Base-by-base conservation (phyloP, 2,797 vertebrate species). In the Stomatorhinus walkeri region DNA sequence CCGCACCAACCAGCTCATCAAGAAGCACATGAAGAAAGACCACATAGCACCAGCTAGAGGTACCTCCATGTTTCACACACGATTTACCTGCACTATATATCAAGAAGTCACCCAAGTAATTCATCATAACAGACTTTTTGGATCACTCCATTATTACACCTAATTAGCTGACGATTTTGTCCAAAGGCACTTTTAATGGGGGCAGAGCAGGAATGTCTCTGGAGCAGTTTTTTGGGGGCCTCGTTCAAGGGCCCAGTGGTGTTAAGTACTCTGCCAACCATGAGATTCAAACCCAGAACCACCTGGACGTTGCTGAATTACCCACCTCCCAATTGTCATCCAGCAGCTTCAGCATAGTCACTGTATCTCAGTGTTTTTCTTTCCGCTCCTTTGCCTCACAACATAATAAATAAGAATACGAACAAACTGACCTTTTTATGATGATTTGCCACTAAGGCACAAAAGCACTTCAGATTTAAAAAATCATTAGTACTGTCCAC, bases 11-110 rank as follows among this genome's bases (percentile, higher is more conserved):
- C 95, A 97, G 92, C 96, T 98, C 91, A 98, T 96, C 92, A 97
- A 97, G 92, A 99, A 97, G 92, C 98, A 99, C 92, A 96, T 98
- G 97, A 98, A 96, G 95, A 97, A 97, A 91, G 96, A 97, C 89
- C 98, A 99, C 61, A 49, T 95, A 0, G 94, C 97, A 89, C 95
- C 96, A 24, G 89, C 94, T 32, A 94, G 94, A 92, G 95, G 96
- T 96, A 94, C 92, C 40, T 40, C n/a, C 59, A 28, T 24, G 40
- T 36, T 28, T 49, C 61, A 40, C 79, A 36, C 14, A 22, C 16
- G 2, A 46, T 81, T 40, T 81, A 81, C 76, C 76, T 0, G 2
- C 24, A 32, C 24, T 32, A 28, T 64, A 1, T 28, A 68, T 28
- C 24, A 64, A 12, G 59, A 64, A 10, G 22, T 64, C 8, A 64